Evolutionary conservation across 2,113 vertebrate genomes (phyloP), one percentile per base, ranked within the genome.

Genomic region (Gymnocephalus cernua): DNA sequence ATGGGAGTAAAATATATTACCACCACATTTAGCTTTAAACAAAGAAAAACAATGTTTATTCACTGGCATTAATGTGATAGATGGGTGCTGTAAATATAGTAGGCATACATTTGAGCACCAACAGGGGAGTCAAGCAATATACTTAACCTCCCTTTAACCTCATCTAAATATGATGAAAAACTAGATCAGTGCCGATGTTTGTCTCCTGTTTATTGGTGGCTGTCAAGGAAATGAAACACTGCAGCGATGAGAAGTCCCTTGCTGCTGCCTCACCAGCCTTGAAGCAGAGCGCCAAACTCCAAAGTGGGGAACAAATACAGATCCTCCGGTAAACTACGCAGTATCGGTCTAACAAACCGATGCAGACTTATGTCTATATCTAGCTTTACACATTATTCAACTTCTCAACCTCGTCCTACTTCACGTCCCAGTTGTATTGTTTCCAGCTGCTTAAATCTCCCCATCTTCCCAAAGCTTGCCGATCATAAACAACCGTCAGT

Each of bases 181-280:
- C 58, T 4, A 72, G 12, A 66, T 79, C 23, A 3, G 23, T 63
- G 79, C 66, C 88, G 86, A 56, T 79, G 62, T 89, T 88, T 85
- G 23, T 58, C 59, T 68, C 53, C 1, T 88, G 83, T 85, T 83
- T 87, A 83, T 80, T 56, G 6, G 51, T 74, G 57, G 79, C 71
- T 83, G 88, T 89, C 85, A 87, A 80, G 75, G 84, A 88, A 85
- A 91, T 81, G 54, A 74, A 86, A 88, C 79, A 77, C 81, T 77
- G 70, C 65, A 48, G 68, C 10, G 48, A 65, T 77, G 68, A 86
- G 29, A 74, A 58, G 50, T 77, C 38, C 35, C 51, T 27, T 25
- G 54, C 59, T 25, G 54, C 59, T 73, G 63, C 27, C 67, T 47
- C 21, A 75, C 50, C 18, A 18, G 65, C 18, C 38, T 62, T 23